phyloP scores from a whole-genome alignment of 1,140 invertebrate genomes.

The Atta texana region DNA sequence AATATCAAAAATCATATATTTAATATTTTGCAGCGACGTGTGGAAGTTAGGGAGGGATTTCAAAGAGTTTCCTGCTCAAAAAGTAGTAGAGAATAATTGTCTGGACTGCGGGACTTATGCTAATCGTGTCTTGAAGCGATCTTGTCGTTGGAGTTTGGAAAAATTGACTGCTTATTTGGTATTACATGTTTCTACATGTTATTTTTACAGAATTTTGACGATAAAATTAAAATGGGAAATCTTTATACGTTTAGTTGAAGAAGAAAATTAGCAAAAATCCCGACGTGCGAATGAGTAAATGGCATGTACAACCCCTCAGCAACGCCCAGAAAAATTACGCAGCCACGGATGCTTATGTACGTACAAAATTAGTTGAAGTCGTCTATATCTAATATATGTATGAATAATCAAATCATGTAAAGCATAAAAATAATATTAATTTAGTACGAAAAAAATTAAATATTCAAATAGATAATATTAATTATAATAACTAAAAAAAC shows the following conservation, averaged over 20 bases:
- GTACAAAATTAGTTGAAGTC: slow-evolving; percentile 65
- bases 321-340: slow-evolving; percentile 88
- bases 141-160: slow-evolving; percentile 88
- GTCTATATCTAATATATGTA: background rate
- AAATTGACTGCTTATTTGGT: slow-evolving; percentile 88
- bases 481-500: background rate
- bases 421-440: slow-evolving; percentile 45
- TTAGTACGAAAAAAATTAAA: slow-evolving; percentile 21
- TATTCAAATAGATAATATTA: background rate
- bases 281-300: slow-evolving; percentile 88
- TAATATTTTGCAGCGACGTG: slow-evolving; percentile 86
- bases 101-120: slow-evolving; percentile 87
- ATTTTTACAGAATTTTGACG: background rate
- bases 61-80: slow-evolving; percentile 85
- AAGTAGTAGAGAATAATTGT: slow-evolving; percentile 88
- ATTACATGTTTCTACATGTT: slow-evolving; percentile 42
- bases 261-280: slow-evolving; percentile 87
- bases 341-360: slow-evolving; percentile 90
- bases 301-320: slow-evolving; percentile 87
- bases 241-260: slow-evolving; percentile 81
- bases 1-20: background rate
- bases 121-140: slow-evolving; percentile 86
- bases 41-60: slow-evolving; percentile 89
- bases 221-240: slow-evolving; percentile 5
- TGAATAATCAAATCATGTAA: slow-evolving; percentile 25